Base-by-base conservation (phyloP, 37 sponge, comb jelly and placozoan species). In the Aplysina aerophoba region DNA sequence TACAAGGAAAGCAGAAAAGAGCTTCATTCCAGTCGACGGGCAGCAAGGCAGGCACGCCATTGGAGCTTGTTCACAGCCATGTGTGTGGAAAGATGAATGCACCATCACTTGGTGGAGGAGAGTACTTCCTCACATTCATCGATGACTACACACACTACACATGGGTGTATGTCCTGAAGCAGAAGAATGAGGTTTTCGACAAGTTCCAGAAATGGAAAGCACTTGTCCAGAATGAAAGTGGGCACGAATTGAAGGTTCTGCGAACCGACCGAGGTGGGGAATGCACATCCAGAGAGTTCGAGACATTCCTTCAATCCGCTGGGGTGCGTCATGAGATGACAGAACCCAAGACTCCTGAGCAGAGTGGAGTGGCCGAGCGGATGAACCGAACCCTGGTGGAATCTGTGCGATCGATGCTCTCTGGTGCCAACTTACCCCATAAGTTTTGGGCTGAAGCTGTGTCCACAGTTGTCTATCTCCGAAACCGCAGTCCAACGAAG, bases 401-500 rank as follows among this genome's bases (percentile, higher is more conserved):
- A 82, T 89, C 80, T 53, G 69, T 83, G 24, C 80, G 87, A 38
- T 89, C 90, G 34, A 92, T 89, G 93, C 79, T 92, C 17, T 84
- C 73, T 68, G 84, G 79, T 86, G 82, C 82, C n/a, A 82, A 89
- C 17, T 50, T 89, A 40, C 87, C 90, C 36, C 90, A 88, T 54
- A 79, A 27, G 38, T 84, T 92, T 82, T 92, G 93, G 93, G 93
- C 87, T 50, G 87, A 92, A 84, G 90, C 90, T 35, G 36, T 92
- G 13, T 83, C 89, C n/a, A 92, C 83, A 82, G 89, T 88, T 22
- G 78, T 82, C 20, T 92, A 88, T 61, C 57, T 92, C 34, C 65
- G 89, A 31, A 92, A 92, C 55, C 65, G 85, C 59, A 85, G 92
- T 57, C 89, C 88, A 56, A 84, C 85, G 21, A 84, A 69, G 34